Conservation (phyloP, 1,140 invertebrate genomes). For the Nephila pilipes region DNA sequence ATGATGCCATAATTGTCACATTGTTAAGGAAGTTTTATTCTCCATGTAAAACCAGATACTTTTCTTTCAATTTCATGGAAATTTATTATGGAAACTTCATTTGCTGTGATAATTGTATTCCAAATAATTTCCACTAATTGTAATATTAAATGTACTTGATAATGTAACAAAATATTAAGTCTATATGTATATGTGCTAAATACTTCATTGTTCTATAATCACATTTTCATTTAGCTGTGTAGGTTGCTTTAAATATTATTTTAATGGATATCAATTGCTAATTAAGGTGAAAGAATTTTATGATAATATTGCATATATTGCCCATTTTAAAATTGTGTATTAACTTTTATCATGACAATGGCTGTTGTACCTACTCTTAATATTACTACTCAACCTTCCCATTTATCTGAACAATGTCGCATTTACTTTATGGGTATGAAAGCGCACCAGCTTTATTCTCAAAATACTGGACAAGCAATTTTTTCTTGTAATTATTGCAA, state of each 20-base stretch:
- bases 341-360: slow-evolving; percentile 25
- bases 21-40: slow-evolving; percentile 20
- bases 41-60: background rate
- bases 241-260: background rate
- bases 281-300: background rate
- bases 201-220: background rate
- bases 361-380: slow-evolving; percentile 69
- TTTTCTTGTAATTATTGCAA: slow-evolving; percentile 75
- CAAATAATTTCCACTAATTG: background rate
- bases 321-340: background rate
- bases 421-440: slow-evolving; percentile 74
- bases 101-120: slow-evolving; percentile 18
- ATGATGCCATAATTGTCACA: slow-evolving; percentile 56
- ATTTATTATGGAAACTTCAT: slow-evolving; percentile 14
- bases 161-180: slow-evolving; percentile 7
- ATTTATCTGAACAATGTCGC: slow-evolving; percentile 64
- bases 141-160: background rate
- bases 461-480: background rate
- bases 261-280: background rate
- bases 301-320: background rate
- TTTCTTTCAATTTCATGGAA: slow-evolving; percentile 23
- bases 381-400: slow-evolving; percentile 44
- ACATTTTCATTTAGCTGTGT: background rate
- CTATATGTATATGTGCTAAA: background rate
- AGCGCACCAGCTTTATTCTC: slow-evolving; percentile 51